Base-by-base conservation (phyloP, 2,113 vertebrate genomes). In the Solea solea region DNA sequence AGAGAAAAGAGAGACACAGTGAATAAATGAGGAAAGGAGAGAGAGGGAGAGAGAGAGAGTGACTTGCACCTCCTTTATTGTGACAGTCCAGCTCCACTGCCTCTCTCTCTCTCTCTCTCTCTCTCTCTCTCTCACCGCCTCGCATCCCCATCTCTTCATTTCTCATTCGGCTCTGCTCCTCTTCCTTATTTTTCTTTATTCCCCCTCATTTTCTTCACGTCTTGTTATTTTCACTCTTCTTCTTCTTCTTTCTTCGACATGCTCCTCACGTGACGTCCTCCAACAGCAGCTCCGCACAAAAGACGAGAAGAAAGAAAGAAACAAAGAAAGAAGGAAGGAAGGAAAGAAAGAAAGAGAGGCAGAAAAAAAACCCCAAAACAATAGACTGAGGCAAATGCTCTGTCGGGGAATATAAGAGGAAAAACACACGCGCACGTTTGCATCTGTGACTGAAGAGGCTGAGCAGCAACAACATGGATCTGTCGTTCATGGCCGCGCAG, bases 401-500 rank as follows among this genome's bases (percentile, higher is more conserved):
- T 49, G 21, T 74, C 64, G 73, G 55, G 80, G 85, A 84, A 44
- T 25, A 52, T 21, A 44, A 75, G 69, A 76, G 80, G 12, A 70
- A 74, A 53, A 65, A 53, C 25, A 61, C 28, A 53, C 61, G 59
- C 69, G 55, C 75, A 64, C 69, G 50, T 76, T 64, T 11, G 45
- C 71, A 70, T 83, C 74, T 69, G 77, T 64, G 52, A 13, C 28
- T 83, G 85, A 89, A 74, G 80, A 80, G 56, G 46, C 77, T 62
- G 75, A 71, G 52, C 78, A 87, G 84, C 89, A 83, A 56, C 94
- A 94, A 74, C 56, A 98, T 98, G 97, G 97, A 98, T 87, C 95
- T 98, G 74, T 96, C 97, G 68, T 98, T 98, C 76, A 98, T 98
- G 96, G 96, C 97, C 59, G 95, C 96, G 25, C 97, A 98, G 96